Conservation (phyloP, 2,888 invertebrate genomes). For the Plemyria rubiginata region DNA sequence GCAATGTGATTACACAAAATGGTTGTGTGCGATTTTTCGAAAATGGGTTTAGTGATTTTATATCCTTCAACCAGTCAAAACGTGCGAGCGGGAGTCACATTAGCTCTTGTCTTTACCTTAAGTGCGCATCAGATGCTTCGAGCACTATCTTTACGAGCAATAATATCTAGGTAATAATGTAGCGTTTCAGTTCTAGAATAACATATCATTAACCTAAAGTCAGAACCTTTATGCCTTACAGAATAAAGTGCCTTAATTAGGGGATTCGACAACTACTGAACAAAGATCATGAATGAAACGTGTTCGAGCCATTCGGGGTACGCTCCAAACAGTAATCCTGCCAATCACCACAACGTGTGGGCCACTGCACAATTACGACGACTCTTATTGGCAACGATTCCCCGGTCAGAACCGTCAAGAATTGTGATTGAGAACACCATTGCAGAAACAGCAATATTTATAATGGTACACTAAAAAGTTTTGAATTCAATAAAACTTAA, state of each 20-base stretch:
- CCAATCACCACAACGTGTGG: conserved; percentile 46
- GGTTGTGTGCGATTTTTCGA: too few species aligned
- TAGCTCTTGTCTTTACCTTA: too few species aligned
- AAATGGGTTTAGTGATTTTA: too few species aligned
- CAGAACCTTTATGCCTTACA: conserved; percentile 4
- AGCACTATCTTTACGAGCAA: too few species aligned
- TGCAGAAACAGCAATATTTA: neutral
- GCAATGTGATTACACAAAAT: too few species aligned
- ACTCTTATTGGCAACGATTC: conserved; percentile 35
- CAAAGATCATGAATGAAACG: conserved; percentile 11
- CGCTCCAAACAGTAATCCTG: conserved; percentile 43
- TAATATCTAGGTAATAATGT: too few species aligned
- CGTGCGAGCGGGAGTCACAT: too few species aligned
- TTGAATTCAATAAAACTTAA: neutral
- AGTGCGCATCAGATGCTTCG: too few species aligned
- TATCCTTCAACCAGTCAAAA: too few species aligned
- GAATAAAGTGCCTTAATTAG: conserved; percentile 19
- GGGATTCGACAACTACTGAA: conserved; percentile 18
- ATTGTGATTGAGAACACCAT: neutral
- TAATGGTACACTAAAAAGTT: too few species aligned
- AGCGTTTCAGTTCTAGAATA: neutral
- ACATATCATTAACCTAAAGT: neutral
- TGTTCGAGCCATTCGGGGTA: conserved; percentile 19
- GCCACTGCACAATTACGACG: conserved; percentile 43
- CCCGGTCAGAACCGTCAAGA: neutral